Conservation (phyloP, 2,888 invertebrate species). For the Dexiosoma caninum region DNA sequence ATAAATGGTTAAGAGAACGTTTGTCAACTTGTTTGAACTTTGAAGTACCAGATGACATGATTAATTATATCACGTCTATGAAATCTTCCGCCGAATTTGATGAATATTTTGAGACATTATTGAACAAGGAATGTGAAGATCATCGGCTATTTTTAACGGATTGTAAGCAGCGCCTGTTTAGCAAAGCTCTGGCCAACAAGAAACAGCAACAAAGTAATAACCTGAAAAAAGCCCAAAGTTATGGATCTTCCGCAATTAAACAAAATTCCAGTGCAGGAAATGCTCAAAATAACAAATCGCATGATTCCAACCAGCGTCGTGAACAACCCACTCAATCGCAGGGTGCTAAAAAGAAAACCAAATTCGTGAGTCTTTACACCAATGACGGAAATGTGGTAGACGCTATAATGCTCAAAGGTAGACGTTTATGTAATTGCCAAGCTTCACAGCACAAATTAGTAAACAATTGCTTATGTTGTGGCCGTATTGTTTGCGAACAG, state of each 20-base stretch:
- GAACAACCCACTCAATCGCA: constrained; percentile 60
- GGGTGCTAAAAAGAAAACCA: constrained; percentile 81
- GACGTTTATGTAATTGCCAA: constrained; percentile 94
- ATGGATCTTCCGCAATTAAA: constrained; percentile 55
- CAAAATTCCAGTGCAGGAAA: constrained; percentile 40
- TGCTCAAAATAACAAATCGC: constrained; percentile 29
- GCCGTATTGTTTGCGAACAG: constrained; percentile 95
- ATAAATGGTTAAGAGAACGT: constrained; percentile 82
- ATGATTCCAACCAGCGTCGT: constrained; percentile 24
- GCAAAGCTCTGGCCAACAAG: constrained; percentile 69
- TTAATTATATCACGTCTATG: constrained; percentile 84
- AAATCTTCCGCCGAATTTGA: constrained; percentile 85
- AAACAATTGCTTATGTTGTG: constrained; percentile 95
- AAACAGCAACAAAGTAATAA: constrained; percentile 61
- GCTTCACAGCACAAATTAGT: constrained; percentile 92
- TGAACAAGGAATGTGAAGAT: constrained; percentile 83
- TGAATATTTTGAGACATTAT: constrained; percentile 86
- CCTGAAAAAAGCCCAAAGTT: constrained; percentile 55
- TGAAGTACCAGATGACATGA: constrained; percentile 84
- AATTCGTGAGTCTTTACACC: constrained; percentile 86
- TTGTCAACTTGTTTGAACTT: constrained; percentile 83
- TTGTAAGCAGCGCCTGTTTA: constrained; percentile 80
- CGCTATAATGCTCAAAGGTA: constrained; percentile 83
- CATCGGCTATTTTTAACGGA: constrained; percentile 84
- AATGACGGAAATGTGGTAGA: constrained; percentile 83